Evolutionary conservation across 2,888 invertebrate species (phyloP).

Genomic region (Eumacrocentrus americanus): DNA sequence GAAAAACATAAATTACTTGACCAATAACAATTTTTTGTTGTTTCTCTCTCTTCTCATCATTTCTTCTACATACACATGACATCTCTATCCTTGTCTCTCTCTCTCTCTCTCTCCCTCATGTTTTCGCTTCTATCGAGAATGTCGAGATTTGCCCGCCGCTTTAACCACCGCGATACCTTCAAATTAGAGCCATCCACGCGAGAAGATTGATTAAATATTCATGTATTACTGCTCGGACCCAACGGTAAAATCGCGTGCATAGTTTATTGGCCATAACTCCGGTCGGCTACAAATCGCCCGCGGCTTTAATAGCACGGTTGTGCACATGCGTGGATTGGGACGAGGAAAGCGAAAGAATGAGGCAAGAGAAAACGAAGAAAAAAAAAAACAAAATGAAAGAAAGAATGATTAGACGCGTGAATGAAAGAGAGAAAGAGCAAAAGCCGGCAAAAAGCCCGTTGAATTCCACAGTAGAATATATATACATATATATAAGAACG

Average conservation of each 20-base stretch:
- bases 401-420: too few species aligned
- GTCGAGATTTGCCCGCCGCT: conserved; percentile 26
- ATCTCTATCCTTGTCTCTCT: not conserved
- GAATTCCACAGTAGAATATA: not conserved
- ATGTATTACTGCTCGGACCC: conserved; percentile 46
- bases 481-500: too few species aligned
- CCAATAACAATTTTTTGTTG: not conserved
- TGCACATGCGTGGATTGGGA: conserved; percentile 23
- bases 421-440: too few species aligned
- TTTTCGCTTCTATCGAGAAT: not conserved
- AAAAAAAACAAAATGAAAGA: too few species aligned
- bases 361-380: conserved; percentile 6
- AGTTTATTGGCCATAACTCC: conserved; percentile 56
- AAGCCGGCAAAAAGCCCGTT: not conserved
- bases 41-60: not conserved
- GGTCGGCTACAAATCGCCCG: conserved; percentile 52
- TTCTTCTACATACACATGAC: not conserved
- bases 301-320: conserved; percentile 32
- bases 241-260: conserved; percentile 49
- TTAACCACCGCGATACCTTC: conserved; percentile 39
- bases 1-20: too few species aligned
- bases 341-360: conserved; percentile 10
- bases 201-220: conserved; percentile 58
- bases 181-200: conserved; percentile 54
- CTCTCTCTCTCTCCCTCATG: conserved; percentile 3